Conservation (phyloP, 2,888 invertebrate genomes). For the Sylvicola cinctus region DNA sequence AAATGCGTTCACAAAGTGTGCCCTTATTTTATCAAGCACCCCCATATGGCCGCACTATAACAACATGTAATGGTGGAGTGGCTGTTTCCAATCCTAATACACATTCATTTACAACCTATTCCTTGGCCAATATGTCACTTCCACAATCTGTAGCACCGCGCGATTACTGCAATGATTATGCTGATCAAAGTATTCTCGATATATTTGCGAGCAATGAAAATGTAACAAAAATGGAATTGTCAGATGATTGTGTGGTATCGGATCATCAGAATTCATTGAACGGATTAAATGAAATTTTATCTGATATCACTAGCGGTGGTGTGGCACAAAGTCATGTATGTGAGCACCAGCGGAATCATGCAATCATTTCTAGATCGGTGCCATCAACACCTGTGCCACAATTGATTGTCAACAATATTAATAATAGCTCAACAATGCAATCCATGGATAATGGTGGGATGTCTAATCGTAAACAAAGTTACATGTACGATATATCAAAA, state of each 20-base stretch:
- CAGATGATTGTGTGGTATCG: slow-evolving; percentile 7
- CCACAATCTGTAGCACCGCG: too few species aligned
- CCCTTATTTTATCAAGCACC: too few species aligned
- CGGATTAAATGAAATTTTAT: slow-evolving; percentile 23
- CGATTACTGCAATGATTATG: too few species aligned
- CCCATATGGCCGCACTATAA: slow-evolving; percentile 10
- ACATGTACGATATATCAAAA: slow-evolving; percentile 37
- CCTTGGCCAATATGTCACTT: too few species aligned
- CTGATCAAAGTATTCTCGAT: slow-evolving; percentile 12
- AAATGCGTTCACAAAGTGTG: too few species aligned
- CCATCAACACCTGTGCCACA: slow-evolving; percentile 42
- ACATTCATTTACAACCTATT: neutral
- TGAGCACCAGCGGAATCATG: neutral
- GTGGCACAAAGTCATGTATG: neutral
- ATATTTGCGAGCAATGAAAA: slow-evolving; percentile 6
- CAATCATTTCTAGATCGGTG: slow-evolving; percentile 39
- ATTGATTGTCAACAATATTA: slow-evolving; percentile 22
- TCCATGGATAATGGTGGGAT: slow-evolving; percentile 6
- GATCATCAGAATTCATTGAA: slow-evolving; percentile 1
- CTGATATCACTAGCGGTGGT: slow-evolving; percentile 18
- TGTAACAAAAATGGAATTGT: slow-evolving; percentile 11
- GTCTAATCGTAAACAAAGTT: too few species aligned
- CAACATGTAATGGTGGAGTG: slow-evolving; percentile 7
- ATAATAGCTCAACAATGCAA: slow-evolving; percentile 19
- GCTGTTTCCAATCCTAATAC: too few species aligned